phyloP scores from a whole-genome alignment of 35 echinoderm and acorn worm genomes.

The Ptychodera flava region DNA sequence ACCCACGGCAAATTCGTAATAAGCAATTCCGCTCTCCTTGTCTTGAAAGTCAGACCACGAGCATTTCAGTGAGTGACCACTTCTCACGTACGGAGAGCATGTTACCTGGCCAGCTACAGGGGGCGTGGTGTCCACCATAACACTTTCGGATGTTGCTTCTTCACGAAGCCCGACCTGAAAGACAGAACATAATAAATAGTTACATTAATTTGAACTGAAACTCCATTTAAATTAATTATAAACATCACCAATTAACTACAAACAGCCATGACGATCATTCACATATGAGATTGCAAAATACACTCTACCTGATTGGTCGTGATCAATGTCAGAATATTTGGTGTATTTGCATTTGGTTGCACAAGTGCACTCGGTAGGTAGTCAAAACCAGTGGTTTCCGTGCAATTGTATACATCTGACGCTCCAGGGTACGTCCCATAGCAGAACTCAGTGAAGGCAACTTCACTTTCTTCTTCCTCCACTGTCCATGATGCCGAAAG shows the following conservation, averaged over 20 bases:
- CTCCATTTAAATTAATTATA: too few species aligned
- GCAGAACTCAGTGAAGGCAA: not conserved
- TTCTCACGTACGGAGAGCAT: not conserved
- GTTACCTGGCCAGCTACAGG: slow-evolving; percentile 25
- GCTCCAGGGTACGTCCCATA: not conserved
- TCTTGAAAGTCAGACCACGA: slow-evolving; percentile 27
- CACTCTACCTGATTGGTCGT: slow-evolving; percentile 13
- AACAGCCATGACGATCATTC: too few species aligned
- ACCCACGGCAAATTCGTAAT: slow-evolving; percentile 10
- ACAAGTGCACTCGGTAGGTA: not conserved
- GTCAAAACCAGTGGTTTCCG: not conserved
- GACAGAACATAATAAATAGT: not conserved
- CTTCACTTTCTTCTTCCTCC: not conserved
- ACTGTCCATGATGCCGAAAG: not conserved
- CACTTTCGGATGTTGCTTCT: not conserved
- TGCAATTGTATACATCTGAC: not conserved
- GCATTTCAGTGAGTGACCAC: not conserved
- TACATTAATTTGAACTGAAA: too few species aligned
- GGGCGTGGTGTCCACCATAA: slow-evolving; percentile 32
- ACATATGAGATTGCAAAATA: too few species aligned
- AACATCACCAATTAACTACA: too few species aligned
- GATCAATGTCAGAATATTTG: slow-evolving; percentile 23
- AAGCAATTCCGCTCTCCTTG: slow-evolving; percentile 27
- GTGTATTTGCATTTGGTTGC: not conserved
- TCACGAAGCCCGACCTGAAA: not conserved